These are phyloP conservation scores for Calyptommatus sinebrachiatus DNA, from an alignment of 2,113 vertebrate genomes.

Conservation along the genomic window DNA sequence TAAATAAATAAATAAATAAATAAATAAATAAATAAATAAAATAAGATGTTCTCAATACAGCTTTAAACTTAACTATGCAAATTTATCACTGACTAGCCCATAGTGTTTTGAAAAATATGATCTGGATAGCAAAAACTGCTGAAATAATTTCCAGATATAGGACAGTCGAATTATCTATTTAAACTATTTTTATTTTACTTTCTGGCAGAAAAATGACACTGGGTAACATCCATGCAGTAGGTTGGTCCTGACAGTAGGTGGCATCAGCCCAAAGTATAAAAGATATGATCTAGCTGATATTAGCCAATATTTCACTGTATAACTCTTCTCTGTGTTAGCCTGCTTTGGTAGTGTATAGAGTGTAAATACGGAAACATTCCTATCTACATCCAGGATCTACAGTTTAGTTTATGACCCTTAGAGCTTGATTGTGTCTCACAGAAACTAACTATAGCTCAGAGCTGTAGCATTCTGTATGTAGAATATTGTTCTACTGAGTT, in stretches of 20 bases:
- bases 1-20: too few species aligned
- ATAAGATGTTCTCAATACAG: neutral
- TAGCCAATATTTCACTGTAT: too few species aligned
- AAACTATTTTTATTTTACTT: too few species aligned
- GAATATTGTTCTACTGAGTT: neutral
- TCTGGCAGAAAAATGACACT: too few species aligned
- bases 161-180: too few species aligned
- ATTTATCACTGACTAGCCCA: neutral
- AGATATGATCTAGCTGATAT: too few species aligned
- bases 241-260: too few species aligned
- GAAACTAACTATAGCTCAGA: neutral
- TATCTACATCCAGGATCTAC: neutral
- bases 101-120: neutral
- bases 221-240: too few species aligned
- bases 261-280: too few species aligned
- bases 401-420: neutral
- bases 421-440: neutral
- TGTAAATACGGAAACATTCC: neutral
- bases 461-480: neutral
- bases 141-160: neutral
- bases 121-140: neutral
- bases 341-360: too few species aligned
- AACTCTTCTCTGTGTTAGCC: too few species aligned
- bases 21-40: too few species aligned
- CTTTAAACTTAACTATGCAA: neutral